Evolutionary conservation across 2,113 vertebrate genomes (phyloP).

Genomic region (Vulpes lagopus): DNA sequence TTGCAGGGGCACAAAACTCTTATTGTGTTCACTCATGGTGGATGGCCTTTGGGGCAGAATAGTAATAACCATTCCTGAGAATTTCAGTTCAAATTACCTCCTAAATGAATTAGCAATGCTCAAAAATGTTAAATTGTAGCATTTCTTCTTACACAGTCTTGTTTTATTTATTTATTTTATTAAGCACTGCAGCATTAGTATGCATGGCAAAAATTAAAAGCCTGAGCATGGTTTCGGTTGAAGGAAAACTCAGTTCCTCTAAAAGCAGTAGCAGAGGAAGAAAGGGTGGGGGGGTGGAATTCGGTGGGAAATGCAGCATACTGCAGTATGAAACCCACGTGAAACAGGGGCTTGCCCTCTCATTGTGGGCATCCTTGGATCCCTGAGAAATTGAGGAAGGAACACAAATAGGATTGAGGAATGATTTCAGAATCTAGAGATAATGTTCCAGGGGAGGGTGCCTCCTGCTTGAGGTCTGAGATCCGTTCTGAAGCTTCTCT

Average conservation of each 20-base stretch:
- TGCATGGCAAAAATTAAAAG: background rate
- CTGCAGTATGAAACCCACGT: accelerated
- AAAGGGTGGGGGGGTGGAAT: background rate
- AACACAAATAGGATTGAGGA: background rate
- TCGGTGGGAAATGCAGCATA: accelerated
- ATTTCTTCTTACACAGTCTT: accelerated
- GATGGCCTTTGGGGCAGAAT: background rate
- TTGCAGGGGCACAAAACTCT: background rate
- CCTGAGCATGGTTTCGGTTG: accelerated
- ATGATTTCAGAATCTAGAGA: background rate
- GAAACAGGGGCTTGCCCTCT: accelerated
- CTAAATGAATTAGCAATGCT: background rate
- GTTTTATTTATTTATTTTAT: background rate
- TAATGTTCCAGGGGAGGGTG: accelerated
- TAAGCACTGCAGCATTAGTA: background rate
- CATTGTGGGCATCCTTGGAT: too few species aligned
- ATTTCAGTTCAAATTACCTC: background rate
- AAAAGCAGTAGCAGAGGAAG: background rate
- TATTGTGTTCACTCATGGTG: accelerated
- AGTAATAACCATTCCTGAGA: background rate
- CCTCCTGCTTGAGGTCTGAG: too few species aligned
- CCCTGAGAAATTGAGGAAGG: background rate
- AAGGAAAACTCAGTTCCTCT: background rate
- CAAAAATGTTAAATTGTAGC: accelerated
- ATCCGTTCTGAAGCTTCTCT: background rate